Percentiles rank a stretch among this genome's conserved stretches.
Conservation (phyloP, 2,797 vertebrate genomes). For the Gymnothorax javanicus region DNA sequence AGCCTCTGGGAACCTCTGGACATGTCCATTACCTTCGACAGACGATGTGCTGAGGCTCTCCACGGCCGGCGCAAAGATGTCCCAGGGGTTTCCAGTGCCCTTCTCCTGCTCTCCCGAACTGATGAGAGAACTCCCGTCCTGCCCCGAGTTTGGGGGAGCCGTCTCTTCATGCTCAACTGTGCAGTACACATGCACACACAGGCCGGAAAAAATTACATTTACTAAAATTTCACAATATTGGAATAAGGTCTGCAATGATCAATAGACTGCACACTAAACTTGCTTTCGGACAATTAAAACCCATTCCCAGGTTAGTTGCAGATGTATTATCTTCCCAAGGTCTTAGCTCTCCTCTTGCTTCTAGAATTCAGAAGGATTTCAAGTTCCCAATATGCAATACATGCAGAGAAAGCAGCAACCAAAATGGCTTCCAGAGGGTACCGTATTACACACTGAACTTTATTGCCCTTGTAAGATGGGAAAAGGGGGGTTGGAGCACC, state of each 20-base stretch:
- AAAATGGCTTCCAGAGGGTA: no score
- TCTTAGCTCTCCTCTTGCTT: no score
- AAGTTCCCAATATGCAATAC: no score
- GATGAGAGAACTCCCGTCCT: background rate
- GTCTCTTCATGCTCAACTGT: background rate
- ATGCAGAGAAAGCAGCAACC: no score
- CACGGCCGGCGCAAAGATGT: constrained; percentile 12
- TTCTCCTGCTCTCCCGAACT: constrained; percentile 4
- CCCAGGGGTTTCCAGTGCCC: constrained; percentile 19
- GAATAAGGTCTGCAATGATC: no score
- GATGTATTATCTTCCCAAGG: no score
- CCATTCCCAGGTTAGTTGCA: background rate
- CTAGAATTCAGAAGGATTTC: no score
- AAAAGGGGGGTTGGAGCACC: no score
- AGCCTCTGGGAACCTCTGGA: background rate
- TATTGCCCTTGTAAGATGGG: no score
- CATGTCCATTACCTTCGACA: background rate
- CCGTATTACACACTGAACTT: no score
- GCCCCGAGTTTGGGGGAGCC: background rate
- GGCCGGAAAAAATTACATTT: no score
- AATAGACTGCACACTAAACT: background rate
- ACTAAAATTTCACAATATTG: no score
- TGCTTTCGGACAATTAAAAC: background rate
- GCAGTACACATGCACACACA: background rate
- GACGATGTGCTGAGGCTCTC: constrained; percentile 17